phyloP scores from a whole-genome alignment of 2,113 vertebrate genomes.

The Apeltes quadracus region DNA sequence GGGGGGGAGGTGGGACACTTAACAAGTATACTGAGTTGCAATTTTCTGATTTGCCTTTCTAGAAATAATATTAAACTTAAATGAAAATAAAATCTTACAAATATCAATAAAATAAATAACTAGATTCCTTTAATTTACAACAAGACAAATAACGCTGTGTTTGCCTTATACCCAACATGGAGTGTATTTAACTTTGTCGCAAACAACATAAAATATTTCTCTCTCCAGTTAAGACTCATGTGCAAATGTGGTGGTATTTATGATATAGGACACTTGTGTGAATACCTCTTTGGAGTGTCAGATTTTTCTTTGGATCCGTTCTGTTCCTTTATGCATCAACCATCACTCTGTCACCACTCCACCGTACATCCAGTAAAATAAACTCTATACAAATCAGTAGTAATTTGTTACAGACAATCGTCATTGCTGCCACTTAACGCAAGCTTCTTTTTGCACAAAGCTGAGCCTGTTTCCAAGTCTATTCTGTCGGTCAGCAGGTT shows the following conservation, averaged over 20 bases:
- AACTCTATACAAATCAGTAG: slow-evolving; percentile 52
- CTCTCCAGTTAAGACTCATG: slow-evolving; percentile 36
- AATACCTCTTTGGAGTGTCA: slow-evolving; percentile 14
- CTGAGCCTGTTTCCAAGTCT: not conserved
- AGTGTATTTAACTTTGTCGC: slow-evolving; percentile 1
- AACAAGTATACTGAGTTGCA: slow-evolving; percentile 27
- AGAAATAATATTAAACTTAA: slow-evolving; percentile 9
- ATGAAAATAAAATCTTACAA: not conserved
- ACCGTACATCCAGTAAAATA: slow-evolving; percentile 44
- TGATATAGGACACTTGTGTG: slow-evolving; percentile 30
- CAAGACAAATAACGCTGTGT: slow-evolving; percentile 21
- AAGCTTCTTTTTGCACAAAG: slow-evolving; percentile 1
- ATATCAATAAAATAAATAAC: slow-evolving; percentile 52
- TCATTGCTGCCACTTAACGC: not conserved
- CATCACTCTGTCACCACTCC: slow-evolving; percentile 35
- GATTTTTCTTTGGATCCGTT: slow-evolving; percentile 26
- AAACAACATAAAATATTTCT: not conserved
- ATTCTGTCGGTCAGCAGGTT: slow-evolving; percentile 22
- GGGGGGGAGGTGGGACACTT: not conserved
- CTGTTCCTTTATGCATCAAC: slow-evolving; percentile 11
- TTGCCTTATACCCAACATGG: slow-evolving; percentile 6
- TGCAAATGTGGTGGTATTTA: slow-evolving; percentile 35
- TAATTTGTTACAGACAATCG: slow-evolving; percentile 27
- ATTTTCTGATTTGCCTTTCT: not conserved
- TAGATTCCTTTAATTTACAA: slow-evolving; percentile 27